Percentiles rank a stretch among this genome's conserved stretches.
phyloP scores from a whole-genome alignment of 2,797 vertebrate species.

The Amblyraja radiata region DNA sequence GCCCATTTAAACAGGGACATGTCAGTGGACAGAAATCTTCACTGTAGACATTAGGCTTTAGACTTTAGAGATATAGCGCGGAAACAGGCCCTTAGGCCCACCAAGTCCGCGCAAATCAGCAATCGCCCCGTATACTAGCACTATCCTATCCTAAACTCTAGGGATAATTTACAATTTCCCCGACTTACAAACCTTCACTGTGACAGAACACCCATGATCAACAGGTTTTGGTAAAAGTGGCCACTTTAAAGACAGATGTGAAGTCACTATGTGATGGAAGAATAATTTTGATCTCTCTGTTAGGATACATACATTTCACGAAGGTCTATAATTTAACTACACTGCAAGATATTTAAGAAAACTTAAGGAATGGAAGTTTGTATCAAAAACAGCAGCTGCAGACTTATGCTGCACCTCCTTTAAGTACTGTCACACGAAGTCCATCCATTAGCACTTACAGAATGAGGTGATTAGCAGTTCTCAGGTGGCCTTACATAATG shows the following conservation, averaged over 20 bases:
- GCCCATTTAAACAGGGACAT: background rate
- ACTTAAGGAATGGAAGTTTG: background rate
- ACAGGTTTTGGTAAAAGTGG: background rate
- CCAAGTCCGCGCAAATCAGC: no score
- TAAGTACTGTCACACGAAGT: background rate
- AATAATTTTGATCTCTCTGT: background rate
- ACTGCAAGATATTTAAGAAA: background rate
- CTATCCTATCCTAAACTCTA: no score
- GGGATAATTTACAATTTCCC: no score
- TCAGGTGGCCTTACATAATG: background rate
- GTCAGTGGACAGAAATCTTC: background rate
- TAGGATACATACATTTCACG: background rate
- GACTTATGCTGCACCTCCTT: no score
- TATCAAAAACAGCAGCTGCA: background rate
- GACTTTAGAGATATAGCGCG: no score
- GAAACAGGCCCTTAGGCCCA: no score
- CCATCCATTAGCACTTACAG: background rate
- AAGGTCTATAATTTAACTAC: background rate
- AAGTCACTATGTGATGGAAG: background rate
- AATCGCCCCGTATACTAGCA: no score
- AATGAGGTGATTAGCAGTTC: background rate
- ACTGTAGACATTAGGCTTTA: no score
- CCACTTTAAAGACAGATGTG: background rate
- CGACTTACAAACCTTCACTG: background rate
- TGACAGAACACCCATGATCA: no score